These are phyloP conservation scores for Pachypanchax playfairii DNA, from an alignment of 2,113 vertebrate species.

Conservation along the genomic window DNA sequence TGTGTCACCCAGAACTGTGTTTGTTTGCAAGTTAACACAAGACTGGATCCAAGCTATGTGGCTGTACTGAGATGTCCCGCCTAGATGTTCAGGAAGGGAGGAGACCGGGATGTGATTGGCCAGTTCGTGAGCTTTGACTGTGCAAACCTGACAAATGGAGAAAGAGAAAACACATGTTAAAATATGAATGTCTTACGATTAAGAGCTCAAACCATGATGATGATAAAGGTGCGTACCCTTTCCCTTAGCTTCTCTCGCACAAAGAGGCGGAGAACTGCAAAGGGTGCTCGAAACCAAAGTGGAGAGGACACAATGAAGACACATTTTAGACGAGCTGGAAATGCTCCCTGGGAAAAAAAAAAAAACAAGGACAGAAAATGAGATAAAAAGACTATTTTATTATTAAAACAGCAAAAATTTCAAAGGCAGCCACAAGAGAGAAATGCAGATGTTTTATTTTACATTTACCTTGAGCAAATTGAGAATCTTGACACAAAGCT, in stretches of 20 bases:
- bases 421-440: not conserved
- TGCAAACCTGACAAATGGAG: slow-evolving; percentile 77
- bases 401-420: not conserved
- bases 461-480: slow-evolving; percentile 81
- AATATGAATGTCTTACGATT: not conserved
- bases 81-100: slow-evolving; percentile 83
- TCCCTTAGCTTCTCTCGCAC: slow-evolving; percentile 83
- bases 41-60: slow-evolving; percentile 86
- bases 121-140: slow-evolving; percentile 82
- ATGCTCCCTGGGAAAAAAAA: slow-evolving; percentile 74
- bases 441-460: not conserved
- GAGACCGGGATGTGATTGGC: slow-evolving; percentile 81
- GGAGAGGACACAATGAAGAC: slow-evolving; percentile 85
- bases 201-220: not conserved
- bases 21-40: slow-evolving; percentile 78
- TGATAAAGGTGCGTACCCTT: slow-evolving; percentile 63
- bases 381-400: not conserved
- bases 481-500: slow-evolving; percentile 85
- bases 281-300: slow-evolving; percentile 83
- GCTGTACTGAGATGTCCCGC: slow-evolving; percentile 81
- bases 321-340: slow-evolving; percentile 83
- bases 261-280: slow-evolving; percentile 81
- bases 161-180: not conserved
- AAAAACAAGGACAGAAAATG: not conserved
- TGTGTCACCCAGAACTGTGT: slow-evolving; percentile 63